Evolutionary conservation across 2,888 invertebrate genomes (phyloP), one percentile per base, ranked within the genome.

Genomic region (Allygus modestus): DNA sequence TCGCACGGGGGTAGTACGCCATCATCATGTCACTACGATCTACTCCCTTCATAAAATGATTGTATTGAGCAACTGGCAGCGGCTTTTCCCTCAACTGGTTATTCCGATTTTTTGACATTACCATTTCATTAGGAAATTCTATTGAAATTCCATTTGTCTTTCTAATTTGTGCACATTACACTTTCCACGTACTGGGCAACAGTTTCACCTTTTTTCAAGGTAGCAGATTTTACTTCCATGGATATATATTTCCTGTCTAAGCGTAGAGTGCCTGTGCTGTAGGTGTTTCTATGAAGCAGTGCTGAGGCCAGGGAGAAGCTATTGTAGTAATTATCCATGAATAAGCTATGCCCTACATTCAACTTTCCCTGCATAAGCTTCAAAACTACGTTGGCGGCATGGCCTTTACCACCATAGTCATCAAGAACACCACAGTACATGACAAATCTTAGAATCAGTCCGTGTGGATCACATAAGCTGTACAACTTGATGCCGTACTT

Each of bases 301-400:
- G 65, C 65, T 65, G 65, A 65, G 31, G 65, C 28, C 23, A 65
- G 31, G 1, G 65, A 65, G 31, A 20, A 65, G 65, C 65, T 65
- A 20, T 65, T 20, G 31, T 65, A 28, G 12, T 58, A 58, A 65
- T 65, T 65, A 15, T 65, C 65, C 65, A 65, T 65, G 65, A 65
- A 65, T 31, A 65, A n/a, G 12, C 5, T 11, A 26, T 58, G 61
- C 20, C 15, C 61, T 58, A 58, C 61, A 58, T 58, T 58, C 61
- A 58, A 58, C 61, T 58, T 23, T 58, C 61, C 61, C 61, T 58
- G 61, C 61, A 58, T 41, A 58, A 58, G 61, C 61, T 58, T 58
- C 61, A 58, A 58, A 58, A 58, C 61, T 23, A 58, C 61, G 12
- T 4, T 58, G 7, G 37, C 37, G 37, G 37, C 11, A 37, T 37